Evolutionary conservation across 2,797 vertebrate genomes (phyloP).

Genomic region (Tapirus indicus): DNA sequence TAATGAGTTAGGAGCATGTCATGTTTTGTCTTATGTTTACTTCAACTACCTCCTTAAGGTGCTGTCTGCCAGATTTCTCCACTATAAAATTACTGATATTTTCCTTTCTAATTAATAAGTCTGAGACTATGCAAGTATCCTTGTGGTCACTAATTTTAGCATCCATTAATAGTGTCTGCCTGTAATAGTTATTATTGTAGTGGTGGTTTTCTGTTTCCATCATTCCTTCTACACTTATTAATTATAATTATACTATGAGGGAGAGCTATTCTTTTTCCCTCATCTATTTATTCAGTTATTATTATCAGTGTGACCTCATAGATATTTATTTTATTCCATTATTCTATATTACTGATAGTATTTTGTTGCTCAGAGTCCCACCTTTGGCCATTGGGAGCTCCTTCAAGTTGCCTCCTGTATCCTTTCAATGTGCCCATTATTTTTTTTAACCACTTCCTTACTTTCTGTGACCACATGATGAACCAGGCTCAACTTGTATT

Average conservation of each 20-base stretch:
- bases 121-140: background rate
- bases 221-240: background rate
- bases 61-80: background rate
- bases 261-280: background rate
- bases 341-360: background rate
- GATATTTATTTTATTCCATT: background rate
- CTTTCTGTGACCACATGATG: background rate
- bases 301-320: background rate
- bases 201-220: background rate
- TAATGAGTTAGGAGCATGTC: background rate
- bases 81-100: background rate
- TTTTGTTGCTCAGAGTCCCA: background rate
- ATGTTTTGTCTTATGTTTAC: background rate
- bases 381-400: background rate
- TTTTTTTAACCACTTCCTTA: background rate
- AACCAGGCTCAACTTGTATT: background rate
- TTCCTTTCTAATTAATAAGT: background rate
- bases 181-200: background rate
- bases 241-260: background rate
- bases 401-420: background rate
- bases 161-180: background rate
- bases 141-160: background rate
- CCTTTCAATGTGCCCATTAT: background rate
- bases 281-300: background rate
- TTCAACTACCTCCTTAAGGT: background rate